Evolutionary conservation across 2,113 vertebrate genomes (phyloP).

Genomic region (Ploceus nigricollis): DNA sequence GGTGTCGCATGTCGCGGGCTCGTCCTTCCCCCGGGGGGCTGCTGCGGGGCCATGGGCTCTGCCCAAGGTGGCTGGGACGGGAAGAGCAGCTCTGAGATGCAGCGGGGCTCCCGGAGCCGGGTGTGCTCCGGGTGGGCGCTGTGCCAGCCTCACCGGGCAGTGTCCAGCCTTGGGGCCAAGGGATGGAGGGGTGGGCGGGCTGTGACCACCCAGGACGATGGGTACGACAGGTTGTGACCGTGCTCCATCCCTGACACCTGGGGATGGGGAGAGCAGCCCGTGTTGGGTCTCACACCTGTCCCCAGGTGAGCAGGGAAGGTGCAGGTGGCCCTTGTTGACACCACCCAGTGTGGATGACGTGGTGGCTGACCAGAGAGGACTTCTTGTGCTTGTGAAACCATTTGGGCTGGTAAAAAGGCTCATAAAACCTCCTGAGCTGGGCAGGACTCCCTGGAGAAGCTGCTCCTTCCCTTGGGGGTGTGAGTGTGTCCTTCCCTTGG

Average conservation of each 20-base stretch:
- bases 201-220: accelerated
- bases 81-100: neutral
- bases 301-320: neutral
- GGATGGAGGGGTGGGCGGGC: accelerated
- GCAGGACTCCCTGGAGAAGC: neutral
- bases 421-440: neutral
- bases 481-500: neutral
- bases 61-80: neutral
- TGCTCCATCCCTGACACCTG: accelerated
- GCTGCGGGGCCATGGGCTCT: neutral
- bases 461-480: accelerated
- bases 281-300: accelerated
- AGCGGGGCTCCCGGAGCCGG: accelerated
- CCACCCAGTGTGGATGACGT: accelerated
- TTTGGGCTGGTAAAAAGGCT: accelerated
- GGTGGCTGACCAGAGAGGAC: accelerated
- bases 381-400: accelerated
- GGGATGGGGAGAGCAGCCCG: accelerated
- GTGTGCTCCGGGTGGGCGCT: neutral
- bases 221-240: accelerated
- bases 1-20: neutral
- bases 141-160: accelerated
- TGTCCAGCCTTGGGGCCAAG: accelerated
- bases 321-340: accelerated
- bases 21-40: accelerated